Percentiles rank a stretch among this genome's conserved stretches.
These are phyloP conservation scores for Stomorhina lunata DNA, from an alignment of 2,888 invertebrate genomes.

Conservation along the genomic window DNA sequence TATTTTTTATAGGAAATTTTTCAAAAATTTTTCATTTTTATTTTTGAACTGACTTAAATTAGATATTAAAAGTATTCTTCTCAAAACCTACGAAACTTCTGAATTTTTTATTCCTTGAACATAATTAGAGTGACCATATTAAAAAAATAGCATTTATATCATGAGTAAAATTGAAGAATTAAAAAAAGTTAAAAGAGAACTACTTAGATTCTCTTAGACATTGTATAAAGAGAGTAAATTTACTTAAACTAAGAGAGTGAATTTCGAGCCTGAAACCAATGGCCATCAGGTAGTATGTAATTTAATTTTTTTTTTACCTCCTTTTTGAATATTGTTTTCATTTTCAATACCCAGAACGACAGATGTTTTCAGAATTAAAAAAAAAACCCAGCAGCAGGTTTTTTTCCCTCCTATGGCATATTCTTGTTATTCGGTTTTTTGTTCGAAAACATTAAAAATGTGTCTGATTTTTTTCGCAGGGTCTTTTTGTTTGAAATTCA, in stretches of 20 bases:
- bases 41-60: too few species aligned
- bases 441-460: constrained; percentile 23
- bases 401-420: not conserved
- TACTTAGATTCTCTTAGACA: not conserved
- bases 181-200: not conserved
- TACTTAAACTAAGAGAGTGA: not conserved
- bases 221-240: not conserved
- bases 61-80: too few species aligned
- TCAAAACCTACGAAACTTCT: too few species aligned
- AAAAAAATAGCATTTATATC: too few species aligned
- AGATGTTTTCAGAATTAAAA: constrained; percentile 61
- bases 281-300: constrained; percentile 2
- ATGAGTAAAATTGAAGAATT: too few species aligned
- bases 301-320: not conserved
- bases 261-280: not conserved
- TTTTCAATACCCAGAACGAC: constrained; percentile 61
- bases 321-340: constrained; percentile 35
- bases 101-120: too few species aligned
- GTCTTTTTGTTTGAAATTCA: constrained; percentile 28
- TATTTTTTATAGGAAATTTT: too few species aligned
- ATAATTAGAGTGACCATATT: too few species aligned
- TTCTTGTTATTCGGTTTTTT: constrained; percentile 8
- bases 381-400: constrained; percentile 46
- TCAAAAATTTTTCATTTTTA: too few species aligned
- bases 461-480: constrained; percentile 20